Conservation (phyloP, 2,113 vertebrate genomes). For the Brachypteracias leptosomus region DNA sequence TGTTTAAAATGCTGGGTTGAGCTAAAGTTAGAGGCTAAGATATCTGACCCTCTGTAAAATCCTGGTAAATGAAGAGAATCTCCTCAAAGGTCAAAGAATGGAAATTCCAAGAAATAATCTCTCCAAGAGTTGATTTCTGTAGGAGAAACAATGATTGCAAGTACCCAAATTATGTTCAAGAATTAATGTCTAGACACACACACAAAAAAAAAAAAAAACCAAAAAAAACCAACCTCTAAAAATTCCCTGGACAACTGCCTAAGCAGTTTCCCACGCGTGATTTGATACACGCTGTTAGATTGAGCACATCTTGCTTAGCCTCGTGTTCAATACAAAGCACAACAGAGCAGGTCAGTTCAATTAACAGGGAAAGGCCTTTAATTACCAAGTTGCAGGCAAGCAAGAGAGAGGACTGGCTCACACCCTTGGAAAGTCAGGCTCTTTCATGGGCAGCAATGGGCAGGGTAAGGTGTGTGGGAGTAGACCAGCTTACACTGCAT, state of each 20-base stretch:
- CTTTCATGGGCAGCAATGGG: neutral
- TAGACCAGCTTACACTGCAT: neutral
- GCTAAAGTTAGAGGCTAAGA: neutral
- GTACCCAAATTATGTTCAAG: neutral
- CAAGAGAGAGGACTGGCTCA: fast-evolving
- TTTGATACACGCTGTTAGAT: neutral
- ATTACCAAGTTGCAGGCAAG: neutral
- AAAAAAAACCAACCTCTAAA: neutral
- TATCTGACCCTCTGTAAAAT: neutral
- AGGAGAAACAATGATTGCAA: neutral
- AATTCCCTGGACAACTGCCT: neutral
- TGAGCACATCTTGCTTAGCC: neutral
- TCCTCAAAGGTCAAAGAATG: neutral
- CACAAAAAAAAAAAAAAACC: neutral
- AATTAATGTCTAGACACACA: neutral
- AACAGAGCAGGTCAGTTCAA: neutral
- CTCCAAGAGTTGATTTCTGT: neutral
- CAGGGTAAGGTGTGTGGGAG: neutral
- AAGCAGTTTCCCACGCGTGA: neutral
- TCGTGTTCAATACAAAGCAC: neutral
- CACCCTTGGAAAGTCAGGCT: neutral
- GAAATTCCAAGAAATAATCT: neutral
- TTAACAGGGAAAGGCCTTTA: neutral
- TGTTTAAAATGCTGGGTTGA: neutral
- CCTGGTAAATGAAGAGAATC: neutral